Evolutionary conservation across 2,797 vertebrate species (phyloP).

Genomic region (Ceryle rudis): DNA sequence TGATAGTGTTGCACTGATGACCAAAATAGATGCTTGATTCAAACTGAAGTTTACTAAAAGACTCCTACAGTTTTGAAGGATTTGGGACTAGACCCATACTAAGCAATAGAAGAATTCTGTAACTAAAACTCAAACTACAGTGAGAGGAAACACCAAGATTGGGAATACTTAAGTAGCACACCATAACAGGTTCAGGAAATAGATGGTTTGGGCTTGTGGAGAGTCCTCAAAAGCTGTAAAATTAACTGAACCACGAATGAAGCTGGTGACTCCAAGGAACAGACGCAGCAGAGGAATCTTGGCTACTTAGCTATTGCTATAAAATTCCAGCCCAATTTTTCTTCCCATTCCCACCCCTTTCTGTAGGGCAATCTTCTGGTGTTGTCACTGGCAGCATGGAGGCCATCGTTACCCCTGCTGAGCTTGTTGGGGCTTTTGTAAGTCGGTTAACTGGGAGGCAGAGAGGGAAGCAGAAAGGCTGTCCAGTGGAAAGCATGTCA

Average conservation of each 20-base stretch:
- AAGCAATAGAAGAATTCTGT: background rate
- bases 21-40: background rate
- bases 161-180: background rate
- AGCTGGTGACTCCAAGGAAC: background rate
- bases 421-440: background rate
- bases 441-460: background rate
- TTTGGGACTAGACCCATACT: background rate
- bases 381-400: background rate
- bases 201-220: background rate
- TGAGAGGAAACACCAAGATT: background rate
- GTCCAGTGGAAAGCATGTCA: background rate
- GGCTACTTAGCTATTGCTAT: background rate
- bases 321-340: background rate
- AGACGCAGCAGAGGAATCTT: background rate
- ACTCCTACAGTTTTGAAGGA: background rate
- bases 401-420: fast-evolving
- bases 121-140: background rate
- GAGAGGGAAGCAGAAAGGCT: background rate
- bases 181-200: background rate
- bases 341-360: background rate
- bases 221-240: background rate
- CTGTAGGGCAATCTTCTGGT: background rate
- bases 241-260: background rate
- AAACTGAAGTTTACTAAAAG: background rate
- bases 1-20: background rate